Evolutionary conservation across 2,113 vertebrate species (phyloP).

Genomic region (Mionectes macconnelli): DNA sequence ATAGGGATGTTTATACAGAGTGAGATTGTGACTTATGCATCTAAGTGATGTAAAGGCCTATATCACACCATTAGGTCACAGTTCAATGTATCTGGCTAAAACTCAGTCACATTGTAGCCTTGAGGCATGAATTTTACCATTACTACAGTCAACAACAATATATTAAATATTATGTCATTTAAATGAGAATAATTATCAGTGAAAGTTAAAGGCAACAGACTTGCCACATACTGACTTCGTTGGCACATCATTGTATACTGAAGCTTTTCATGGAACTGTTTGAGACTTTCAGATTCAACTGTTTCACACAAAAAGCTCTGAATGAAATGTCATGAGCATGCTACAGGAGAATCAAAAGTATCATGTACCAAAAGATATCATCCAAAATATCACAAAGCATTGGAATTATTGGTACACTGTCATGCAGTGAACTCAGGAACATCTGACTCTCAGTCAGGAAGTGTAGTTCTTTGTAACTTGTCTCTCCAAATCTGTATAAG

Average conservation of each 20-base stretch:
- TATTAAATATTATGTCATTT: conserved; percentile 74
- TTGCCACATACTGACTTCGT: conserved; percentile 71
- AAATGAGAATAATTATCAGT: conserved; percentile 71
- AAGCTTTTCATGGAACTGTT: not conserved
- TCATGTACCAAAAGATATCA: not conserved
- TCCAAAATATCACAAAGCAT: not conserved
- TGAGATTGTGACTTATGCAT: conserved; percentile 10
- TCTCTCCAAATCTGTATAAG: not conserved
- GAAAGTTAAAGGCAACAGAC: conserved; percentile 56
- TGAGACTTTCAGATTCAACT: not conserved
- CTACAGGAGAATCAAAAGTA: not conserved
- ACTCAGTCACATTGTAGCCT: conserved; percentile 77
- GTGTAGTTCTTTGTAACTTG: not conserved
- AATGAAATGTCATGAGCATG: not conserved
- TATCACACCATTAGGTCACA: conserved; percentile 74
- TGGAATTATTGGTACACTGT: not conserved
- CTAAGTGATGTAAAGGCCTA: conserved; percentile 56
- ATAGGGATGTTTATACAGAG: not conserved
- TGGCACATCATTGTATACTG: not conserved
- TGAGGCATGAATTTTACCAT: conserved; percentile 72
- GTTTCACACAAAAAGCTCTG: not conserved
- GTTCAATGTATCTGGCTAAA: conserved; percentile 76
- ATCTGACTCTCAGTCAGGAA: not conserved
- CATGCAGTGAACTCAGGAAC: not conserved
- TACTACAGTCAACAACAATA: conserved; percentile 66